phyloP scores from a whole-genome alignment of 1,140 invertebrate genomes.

The Linepithema humile region DNA sequence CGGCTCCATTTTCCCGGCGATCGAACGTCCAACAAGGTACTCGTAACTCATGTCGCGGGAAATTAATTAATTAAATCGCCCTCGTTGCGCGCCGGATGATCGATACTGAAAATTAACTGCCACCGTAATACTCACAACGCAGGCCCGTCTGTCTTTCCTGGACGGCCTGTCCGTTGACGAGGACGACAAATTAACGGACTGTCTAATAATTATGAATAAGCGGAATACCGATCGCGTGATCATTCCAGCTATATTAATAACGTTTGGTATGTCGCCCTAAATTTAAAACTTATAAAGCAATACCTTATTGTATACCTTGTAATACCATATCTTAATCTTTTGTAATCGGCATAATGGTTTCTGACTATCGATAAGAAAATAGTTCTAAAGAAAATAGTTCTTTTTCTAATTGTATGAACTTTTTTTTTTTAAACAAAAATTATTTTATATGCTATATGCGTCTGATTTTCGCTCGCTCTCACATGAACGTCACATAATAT shows the following conservation, averaged over 20 bases:
- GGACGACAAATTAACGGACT: constrained; percentile 38
- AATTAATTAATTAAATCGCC: constrained; percentile 69
- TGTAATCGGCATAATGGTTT: no score
- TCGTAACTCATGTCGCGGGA: constrained; percentile 58
- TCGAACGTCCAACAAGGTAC: constrained; percentile 58
- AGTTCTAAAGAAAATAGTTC: no score
- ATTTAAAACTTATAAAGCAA: no score
- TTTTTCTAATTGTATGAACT: background rate
- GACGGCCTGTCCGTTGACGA: constrained; percentile 24
- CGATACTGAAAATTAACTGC: constrained; percentile 63
- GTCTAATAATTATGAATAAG: constrained; percentile 41
- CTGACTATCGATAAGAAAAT: background rate
- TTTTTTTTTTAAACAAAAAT: background rate
- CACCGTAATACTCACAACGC: constrained; percentile 47
- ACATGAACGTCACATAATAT: background rate
- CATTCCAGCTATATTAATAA: background rate
- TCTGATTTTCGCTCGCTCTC: background rate
- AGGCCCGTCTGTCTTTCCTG: constrained; percentile 45
- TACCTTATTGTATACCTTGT: no score
- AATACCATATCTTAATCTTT: no score
- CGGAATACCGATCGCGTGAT: constrained; percentile 30
- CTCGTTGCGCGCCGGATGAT: constrained; percentile 53
- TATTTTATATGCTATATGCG: background rate
- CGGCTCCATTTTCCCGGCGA: constrained; percentile 58
- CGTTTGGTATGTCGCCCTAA: background rate